A percentile compares a stretch with the other conserved stretches of the same genome.
phyloP scores from a whole-genome alignment of 1,140 invertebrate genomes.

The Neoseiulus cucumeris region DNA sequence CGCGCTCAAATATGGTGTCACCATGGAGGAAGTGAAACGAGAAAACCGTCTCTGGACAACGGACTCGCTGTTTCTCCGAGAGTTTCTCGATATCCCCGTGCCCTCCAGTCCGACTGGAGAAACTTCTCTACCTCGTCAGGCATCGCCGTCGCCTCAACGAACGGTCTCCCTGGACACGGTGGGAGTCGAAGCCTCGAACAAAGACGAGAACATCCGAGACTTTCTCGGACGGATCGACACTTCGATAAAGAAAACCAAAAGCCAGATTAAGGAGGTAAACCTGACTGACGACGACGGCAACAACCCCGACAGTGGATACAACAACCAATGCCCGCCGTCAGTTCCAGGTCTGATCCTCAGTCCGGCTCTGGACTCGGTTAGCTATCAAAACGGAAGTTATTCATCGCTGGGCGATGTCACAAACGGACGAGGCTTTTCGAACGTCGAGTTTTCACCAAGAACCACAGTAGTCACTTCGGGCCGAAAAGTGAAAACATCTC shows the following conservation, averaged over 20 bases:
- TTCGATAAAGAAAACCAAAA: slow-evolving; percentile 59
- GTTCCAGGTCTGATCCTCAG: slow-evolving; percentile 6
- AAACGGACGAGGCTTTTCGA: not conserved
- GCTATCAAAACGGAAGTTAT: not conserved
- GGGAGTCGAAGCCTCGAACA: not conserved
- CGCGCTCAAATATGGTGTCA: slow-evolving; percentile 71
- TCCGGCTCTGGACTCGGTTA: not conserved
- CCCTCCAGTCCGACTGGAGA: slow-evolving; percentile 34
- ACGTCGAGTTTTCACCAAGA: not conserved
- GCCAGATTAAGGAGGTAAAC: slow-evolving; percentile 50
- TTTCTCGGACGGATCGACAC: slow-evolving; percentile 68
- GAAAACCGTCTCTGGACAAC: slow-evolving; percentile 66
- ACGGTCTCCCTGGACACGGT: not conserved
- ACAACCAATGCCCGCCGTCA: not conserved
- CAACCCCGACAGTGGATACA: not conserved
- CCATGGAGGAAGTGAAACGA: slow-evolving; percentile 69
- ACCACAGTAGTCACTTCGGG: slow-evolving; percentile 2
- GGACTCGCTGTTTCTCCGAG: slow-evolving; percentile 64
- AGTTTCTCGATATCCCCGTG: slow-evolving; percentile 56
- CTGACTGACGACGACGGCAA: slow-evolving; percentile 12
- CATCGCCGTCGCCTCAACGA: not conserved
- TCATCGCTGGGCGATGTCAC: not conserved
- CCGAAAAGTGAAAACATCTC: not conserved
- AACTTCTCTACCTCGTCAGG: slow-evolving; percentile 10
- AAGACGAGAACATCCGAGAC: slow-evolving; percentile 30